phyloP scores from a whole-genome alignment of 2,797 vertebrate species.

The Podarcis siculus region DNA sequence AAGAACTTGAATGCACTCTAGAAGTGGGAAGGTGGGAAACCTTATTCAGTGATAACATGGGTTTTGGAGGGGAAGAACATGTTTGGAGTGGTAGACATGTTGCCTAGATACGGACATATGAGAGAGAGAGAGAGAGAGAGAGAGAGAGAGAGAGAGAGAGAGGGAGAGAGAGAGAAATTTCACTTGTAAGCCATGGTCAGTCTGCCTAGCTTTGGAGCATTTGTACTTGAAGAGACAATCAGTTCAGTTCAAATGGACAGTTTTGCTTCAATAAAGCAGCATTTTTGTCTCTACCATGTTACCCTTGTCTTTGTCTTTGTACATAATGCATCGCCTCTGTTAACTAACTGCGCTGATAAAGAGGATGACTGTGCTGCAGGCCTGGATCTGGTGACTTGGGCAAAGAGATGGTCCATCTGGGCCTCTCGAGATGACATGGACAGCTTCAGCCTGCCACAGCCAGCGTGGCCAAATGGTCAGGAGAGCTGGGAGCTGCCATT shows the following conservation, averaged over 20 bases:
- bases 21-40: neutral
- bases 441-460: neutral
- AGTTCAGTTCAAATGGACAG: slow-evolving; percentile 36
- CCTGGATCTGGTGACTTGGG: slow-evolving; percentile 51
- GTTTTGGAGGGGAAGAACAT: neutral
- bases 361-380: slow-evolving; percentile 35
- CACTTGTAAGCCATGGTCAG: slow-evolving; percentile 44
- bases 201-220: slow-evolving; percentile 31
- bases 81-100: rapidly evolving
- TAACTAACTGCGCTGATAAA: slow-evolving; percentile 52
- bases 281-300: slow-evolving; percentile 49
- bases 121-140: slow-evolving; percentile 30
- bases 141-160: neutral
- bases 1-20: neutral
- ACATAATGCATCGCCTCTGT: slow-evolving; percentile 39
- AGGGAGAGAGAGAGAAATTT: slow-evolving; percentile 42
- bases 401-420: slow-evolving; percentile 27
- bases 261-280: slow-evolving; percentile 36
- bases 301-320: slow-evolving; percentile 25
- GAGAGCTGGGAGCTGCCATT: neutral
- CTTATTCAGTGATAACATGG: neutral
- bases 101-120: neutral
- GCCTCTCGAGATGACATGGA: neutral
- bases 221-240: slow-evolving; percentile 40
- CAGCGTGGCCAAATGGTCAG: neutral